These are phyloP conservation scores for Catharus ustulatus DNA, from an alignment of 2,797 vertebrate species.

Conservation along the genomic window DNA sequence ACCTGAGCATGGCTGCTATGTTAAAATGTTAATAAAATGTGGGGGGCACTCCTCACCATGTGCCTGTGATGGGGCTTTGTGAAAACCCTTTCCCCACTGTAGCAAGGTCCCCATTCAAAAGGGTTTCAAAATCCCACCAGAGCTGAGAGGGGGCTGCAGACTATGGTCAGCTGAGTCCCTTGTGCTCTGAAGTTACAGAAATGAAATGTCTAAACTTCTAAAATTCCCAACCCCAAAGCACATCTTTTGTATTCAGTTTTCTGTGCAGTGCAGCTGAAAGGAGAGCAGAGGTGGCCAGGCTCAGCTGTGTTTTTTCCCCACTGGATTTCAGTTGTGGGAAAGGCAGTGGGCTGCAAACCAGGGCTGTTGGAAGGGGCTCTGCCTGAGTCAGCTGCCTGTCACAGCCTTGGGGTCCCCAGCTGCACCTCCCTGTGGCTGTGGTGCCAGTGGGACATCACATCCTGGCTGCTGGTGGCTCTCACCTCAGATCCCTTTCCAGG, in stretches of 20 bases:
- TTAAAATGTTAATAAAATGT: accelerated
- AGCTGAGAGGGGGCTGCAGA: background rate
- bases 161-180: background rate
- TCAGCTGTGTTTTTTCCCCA: accelerated
- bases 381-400: background rate
- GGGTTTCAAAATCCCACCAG: background rate
- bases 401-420: accelerated
- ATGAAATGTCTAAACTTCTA: background rate
- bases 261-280: background rate
- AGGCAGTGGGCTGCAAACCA: background rate
- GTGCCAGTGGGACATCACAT: accelerated
- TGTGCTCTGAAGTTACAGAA: background rate
- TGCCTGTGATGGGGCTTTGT: background rate
- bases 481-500: background rate
- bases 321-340: background rate
- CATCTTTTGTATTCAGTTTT: background rate
- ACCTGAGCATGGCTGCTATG: accelerated
- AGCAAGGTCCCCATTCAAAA: background rate
- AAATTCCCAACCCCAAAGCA: background rate
- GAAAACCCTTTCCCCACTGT: background rate
- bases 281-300: background rate
- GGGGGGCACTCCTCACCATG: accelerated
- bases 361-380: background rate
- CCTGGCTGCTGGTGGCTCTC: background rate
- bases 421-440: background rate